phyloP scores from a whole-genome alignment of 64 coral and sea anemone species.

The Anthopleura sola region DNA sequence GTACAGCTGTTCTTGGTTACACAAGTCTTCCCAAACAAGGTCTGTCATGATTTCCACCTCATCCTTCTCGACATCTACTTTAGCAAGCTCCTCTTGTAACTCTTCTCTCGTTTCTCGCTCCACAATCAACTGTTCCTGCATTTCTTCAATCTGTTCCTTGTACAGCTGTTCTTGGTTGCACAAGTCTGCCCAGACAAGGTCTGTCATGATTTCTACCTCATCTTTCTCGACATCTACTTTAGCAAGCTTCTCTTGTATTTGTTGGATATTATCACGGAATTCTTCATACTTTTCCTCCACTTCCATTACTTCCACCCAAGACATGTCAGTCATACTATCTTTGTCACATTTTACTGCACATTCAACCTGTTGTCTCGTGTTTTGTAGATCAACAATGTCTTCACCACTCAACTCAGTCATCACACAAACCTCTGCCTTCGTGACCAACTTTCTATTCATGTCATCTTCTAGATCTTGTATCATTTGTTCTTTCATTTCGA shows the following conservation, averaged over 20 bases:
- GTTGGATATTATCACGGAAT: slow-evolving; percentile 25
- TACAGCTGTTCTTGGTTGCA: not conserved
- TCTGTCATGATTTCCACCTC: not conserved
- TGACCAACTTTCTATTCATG: not conserved
- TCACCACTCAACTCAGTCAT: not conserved
- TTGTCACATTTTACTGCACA: slow-evolving; percentile 1
- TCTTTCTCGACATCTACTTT: slow-evolving; percentile 6
- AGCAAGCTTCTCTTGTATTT: slow-evolving; percentile 45
- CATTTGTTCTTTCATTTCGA: not conserved
- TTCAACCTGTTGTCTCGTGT: not conserved
- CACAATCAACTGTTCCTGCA: not conserved
- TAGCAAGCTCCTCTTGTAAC: slow-evolving; percentile 1
- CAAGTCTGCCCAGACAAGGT: not conserved
- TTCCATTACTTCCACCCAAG: slow-evolving; percentile 26
- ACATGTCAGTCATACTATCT: slow-evolving; percentile 34
- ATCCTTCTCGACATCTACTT: not conserved
- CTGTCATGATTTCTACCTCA: slow-evolving; percentile 15
- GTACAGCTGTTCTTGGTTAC: not conserved
- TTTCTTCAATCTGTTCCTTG: not conserved
- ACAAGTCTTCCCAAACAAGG: slow-evolving; percentile 1
- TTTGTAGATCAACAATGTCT: not conserved
- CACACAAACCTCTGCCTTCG: not conserved
- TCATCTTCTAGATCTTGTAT: not conserved
- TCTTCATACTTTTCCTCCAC: slow-evolving; percentile 45
- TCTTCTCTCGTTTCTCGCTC: not conserved